Conservation (phyloP, 37 sponge, comb jelly and placozoan species). For the Crambe crambe region DNA sequence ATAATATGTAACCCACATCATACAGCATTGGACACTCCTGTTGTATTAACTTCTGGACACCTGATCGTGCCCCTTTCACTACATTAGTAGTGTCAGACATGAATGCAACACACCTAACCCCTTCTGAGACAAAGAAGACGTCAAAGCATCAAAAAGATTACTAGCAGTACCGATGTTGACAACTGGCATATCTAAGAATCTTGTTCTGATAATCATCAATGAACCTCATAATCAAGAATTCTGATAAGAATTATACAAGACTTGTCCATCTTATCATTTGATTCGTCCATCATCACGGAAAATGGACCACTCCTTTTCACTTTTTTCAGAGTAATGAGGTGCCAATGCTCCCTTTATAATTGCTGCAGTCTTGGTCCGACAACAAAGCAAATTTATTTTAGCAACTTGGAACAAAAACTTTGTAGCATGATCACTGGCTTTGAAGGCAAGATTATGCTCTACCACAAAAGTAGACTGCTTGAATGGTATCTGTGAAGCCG, state of each 20-base stretch:
- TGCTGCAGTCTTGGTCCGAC: constrained; percentile 46
- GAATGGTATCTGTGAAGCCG: neutral
- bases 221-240: neutral
- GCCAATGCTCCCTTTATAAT: constrained; percentile 32
- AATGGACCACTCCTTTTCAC: neutral
- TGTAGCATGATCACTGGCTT: constrained; percentile 55
- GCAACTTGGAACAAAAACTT: constrained; percentile 35
- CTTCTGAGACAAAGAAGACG: neutral
- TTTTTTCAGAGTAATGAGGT: constrained; percentile 2
- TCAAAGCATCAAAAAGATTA: too few species aligned
- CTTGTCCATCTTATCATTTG: too few species aligned
- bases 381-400: constrained; percentile 28
- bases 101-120: neutral
- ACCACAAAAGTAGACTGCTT: constrained; percentile 40
- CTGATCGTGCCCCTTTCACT: too few species aligned
- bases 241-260: constrained; percentile 29
- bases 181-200: too few species aligned
- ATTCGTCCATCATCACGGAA: constrained; percentile 8
- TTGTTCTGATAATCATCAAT: neutral
- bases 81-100: too few species aligned
- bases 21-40: too few species aligned
- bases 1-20: neutral
- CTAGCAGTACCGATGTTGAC: too few species aligned
- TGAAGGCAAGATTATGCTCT: too few species aligned
- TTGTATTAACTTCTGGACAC: too few species aligned